Conservation (phyloP, 2,797 vertebrate genomes). For the Uromys caudimaculatus region DNA sequence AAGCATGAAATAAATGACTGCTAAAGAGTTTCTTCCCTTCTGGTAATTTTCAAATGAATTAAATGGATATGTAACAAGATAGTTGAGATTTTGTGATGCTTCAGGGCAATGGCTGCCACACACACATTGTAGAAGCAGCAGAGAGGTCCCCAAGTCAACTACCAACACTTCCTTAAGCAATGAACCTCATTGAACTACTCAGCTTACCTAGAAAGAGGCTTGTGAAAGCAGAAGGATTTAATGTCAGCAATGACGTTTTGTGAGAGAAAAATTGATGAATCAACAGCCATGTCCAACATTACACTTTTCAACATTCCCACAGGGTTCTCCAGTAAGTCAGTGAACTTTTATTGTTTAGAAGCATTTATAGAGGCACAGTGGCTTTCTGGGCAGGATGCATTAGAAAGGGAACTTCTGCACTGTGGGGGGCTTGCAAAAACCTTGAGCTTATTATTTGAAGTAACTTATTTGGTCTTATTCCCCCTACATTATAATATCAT, state of each 20-base stretch:
- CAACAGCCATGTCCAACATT: not conserved
- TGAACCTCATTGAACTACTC: not conserved
- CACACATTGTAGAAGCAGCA: not conserved
- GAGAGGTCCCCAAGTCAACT: not conserved
- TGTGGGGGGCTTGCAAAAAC: not conserved
- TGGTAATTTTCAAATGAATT: not conserved
- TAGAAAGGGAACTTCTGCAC: not conserved
- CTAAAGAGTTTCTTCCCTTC: not conserved
- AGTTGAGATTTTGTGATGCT: not conserved
- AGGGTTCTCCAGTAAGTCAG: not conserved
- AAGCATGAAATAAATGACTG: not conserved
- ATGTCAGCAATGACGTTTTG: not conserved
- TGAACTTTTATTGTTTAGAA: not conserved
- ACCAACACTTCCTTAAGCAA: not conserved
- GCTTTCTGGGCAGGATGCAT: not conserved
- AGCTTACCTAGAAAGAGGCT: not conserved
- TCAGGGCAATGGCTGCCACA: too few species aligned
- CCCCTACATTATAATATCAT: not conserved
- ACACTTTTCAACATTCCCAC: not conserved
- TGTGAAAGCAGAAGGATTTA: not conserved
- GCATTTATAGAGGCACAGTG: constrained; percentile 19
- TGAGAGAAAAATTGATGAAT: not conserved
- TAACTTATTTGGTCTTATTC: not conserved
- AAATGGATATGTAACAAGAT: not conserved
- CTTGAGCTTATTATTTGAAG: not conserved